A percentile compares a stretch with the other conserved stretches of the same genome.
Conservation (phyloP, 2,797 vertebrate species). For the Rhabdophis nuchalis region DNA sequence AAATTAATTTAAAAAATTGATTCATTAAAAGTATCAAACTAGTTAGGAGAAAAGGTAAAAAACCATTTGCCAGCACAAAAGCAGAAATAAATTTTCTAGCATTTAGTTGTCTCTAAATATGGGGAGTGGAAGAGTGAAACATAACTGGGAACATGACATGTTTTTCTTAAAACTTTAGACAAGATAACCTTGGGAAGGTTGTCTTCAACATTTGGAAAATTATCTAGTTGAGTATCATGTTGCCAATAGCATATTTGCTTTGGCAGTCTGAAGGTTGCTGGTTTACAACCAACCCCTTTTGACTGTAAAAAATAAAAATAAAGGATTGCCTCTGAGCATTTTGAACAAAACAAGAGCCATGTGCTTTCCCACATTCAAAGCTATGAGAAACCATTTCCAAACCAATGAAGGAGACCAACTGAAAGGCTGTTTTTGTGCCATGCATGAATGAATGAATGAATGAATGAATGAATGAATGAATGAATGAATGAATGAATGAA, state of each 20-base stretch:
- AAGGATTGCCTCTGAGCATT: neutral
- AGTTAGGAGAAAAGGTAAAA: neutral
- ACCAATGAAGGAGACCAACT: neutral
- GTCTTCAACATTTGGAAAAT: neutral
- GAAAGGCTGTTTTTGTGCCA: neutral
- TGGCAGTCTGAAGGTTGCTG: neutral
- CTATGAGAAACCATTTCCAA: neutral
- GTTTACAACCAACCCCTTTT: neutral
- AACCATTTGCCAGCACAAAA: neutral
- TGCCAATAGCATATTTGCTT: neutral
- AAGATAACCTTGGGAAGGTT: neutral
- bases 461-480: neutral
- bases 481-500: no score
- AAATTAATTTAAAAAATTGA: neutral
- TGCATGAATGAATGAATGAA: neutral
- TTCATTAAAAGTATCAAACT: neutral
- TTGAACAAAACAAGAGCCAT: neutral
- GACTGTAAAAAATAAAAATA: neutral
- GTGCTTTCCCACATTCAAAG: neutral
- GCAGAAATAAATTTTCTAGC: neutral
- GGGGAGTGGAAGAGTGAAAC: neutral
- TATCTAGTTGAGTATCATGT: neutral
- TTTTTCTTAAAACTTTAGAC: neutral
- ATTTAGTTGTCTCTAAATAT: neutral
- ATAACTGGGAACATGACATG: neutral